Conservation (phyloP, 2,113 vertebrate species). For the Uropsilus gracilis region DNA sequence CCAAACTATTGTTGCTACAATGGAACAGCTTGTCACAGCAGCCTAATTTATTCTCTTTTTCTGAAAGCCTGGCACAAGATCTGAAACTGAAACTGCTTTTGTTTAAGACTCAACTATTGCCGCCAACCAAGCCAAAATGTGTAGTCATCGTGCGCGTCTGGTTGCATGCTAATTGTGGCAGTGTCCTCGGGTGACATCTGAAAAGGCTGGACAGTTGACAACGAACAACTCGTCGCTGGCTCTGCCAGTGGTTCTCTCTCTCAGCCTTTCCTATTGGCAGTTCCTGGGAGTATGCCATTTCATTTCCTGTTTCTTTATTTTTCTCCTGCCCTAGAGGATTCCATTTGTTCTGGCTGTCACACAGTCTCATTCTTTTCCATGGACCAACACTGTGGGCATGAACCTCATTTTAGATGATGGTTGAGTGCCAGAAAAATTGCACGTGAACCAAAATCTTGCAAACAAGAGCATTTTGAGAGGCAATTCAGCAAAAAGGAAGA, state of each 20-base stretch:
- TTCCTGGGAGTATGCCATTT: slow-evolving; percentile 39
- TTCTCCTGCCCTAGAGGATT: slow-evolving; percentile 43
- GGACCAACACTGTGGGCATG: not conserved
- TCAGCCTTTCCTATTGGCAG: not conserved
- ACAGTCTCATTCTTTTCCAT: slow-evolving; percentile 1
- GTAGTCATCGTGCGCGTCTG: not conserved
- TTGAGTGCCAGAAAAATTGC: not conserved
- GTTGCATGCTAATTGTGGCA: slow-evolving; percentile 41
- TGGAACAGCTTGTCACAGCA: slow-evolving; percentile 62
- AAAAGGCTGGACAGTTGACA: slow-evolving; percentile 34
- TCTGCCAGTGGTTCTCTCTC: slow-evolving; percentile 25
- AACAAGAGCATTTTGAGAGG: not conserved
- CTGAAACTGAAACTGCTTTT: slow-evolving; percentile 52
- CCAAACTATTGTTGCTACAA: slow-evolving; percentile 31
- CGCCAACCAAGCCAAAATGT: slow-evolving; percentile 34
- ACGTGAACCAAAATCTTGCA: not conserved
- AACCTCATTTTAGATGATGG: not conserved
- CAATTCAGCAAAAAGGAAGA: not conserved
- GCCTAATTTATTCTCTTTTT: slow-evolving; percentile 68
- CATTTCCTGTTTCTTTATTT: slow-evolving; percentile 32
- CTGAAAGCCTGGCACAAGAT: slow-evolving; percentile 61
- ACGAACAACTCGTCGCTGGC: not conserved
- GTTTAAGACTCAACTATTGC: slow-evolving; percentile 42
- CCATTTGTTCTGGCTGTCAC: slow-evolving; percentile 66
- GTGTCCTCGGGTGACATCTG: slow-evolving; percentile 60